Conservation (phyloP, 2,888 invertebrate species). For the Neoitamus cyanurus region DNA sequence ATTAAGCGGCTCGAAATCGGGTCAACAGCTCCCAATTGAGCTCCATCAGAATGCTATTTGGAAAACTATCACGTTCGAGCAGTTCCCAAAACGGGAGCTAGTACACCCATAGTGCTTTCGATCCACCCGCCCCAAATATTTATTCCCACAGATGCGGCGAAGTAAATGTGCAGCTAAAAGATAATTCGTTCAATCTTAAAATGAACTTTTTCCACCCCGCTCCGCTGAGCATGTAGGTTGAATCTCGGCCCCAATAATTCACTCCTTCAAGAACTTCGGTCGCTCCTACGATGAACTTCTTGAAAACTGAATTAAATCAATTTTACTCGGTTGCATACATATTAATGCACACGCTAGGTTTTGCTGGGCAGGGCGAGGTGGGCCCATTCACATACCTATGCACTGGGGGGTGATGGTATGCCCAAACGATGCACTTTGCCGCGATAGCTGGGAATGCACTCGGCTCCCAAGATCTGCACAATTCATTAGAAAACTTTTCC, state of each 20-base stretch:
- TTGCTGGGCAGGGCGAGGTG: background rate
- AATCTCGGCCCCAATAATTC: slow-evolving; percentile 41
- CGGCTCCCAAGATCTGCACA: slow-evolving; percentile 28
- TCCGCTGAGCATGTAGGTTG: slow-evolving; percentile 4
- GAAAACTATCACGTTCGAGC: slow-evolving; percentile 32
- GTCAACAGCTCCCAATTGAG: background rate
- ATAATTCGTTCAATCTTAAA: slow-evolving; percentile 42
- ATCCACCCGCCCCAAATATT: background rate
- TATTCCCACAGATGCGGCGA: background rate
- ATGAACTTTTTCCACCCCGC: slow-evolving; percentile 14
- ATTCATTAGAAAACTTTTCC: slow-evolving; percentile 43
- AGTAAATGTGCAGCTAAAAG: slow-evolving; percentile 25
- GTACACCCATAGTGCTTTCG: background rate
- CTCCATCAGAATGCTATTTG: background rate
- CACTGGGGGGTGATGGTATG: background rate
- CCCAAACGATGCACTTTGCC: slow-evolving; percentile 3
- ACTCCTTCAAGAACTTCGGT: slow-evolving; percentile 29
- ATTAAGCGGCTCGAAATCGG: background rate
- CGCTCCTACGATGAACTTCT: slow-evolving; percentile 43
- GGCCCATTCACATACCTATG: slow-evolving; percentile 2
- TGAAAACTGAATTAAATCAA: slow-evolving; percentile 45
- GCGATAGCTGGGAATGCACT: slow-evolving; percentile 20
- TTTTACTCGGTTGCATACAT: slow-evolving; percentile 46
- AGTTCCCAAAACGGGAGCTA: background rate
- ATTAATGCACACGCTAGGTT: slow-evolving; percentile 34